Evolutionary conservation across 2,113 vertebrate genomes (phyloP), one percentile per base, ranked within the genome.

Genomic region (human (Homo sapiens)): DNA sequence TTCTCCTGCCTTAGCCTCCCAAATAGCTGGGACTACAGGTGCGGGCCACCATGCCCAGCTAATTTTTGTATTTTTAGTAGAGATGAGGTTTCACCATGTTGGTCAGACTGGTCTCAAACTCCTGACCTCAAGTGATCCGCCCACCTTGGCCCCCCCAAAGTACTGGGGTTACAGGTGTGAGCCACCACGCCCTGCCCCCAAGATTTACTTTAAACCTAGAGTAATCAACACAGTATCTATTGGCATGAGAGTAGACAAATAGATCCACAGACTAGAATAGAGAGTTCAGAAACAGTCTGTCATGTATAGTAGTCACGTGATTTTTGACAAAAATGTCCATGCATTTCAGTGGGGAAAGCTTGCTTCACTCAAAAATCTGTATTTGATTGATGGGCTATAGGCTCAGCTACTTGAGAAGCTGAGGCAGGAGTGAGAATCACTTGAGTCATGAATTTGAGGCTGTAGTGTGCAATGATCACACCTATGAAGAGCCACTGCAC

Each of bases 231-330:
- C 45, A 55, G 8, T 73, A 27, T 32, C 8, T 40, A 70, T 3
- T 55, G 73, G 18, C 45, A 55, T 72, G 64, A 43, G 43, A 93
- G 55, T 2, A 90, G 68, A 75, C n/a, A 85, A 40, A 45, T 3
- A 82, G 57, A 76, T 35, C 70, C 43, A 55, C 10, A 17, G 43
- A 43, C 57, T 52, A 90, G 80, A 93, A 93, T 40, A 64, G 12
- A 79, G 75, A 76, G 61, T 57, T 43, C 52, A 85, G 95, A 93
- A 78, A 89, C 30, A 87, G 64, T 83, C n/a, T 57, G 45, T 89
- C 43, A 27, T 6, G 32, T 64, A 35, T 50, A 18, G 3, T 20
- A 70, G 25, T 50, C 25, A 43, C 35, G 40, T 79, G 40, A 76
- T 68, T 96, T 76, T 96, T 68, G 20, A 52, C 35, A 61, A 87